Percentiles rank a stretch among this genome's conserved stretches.
Conservation (phyloP, 2,888 invertebrate genomes). For the Ptychoptera albimana region DNA sequence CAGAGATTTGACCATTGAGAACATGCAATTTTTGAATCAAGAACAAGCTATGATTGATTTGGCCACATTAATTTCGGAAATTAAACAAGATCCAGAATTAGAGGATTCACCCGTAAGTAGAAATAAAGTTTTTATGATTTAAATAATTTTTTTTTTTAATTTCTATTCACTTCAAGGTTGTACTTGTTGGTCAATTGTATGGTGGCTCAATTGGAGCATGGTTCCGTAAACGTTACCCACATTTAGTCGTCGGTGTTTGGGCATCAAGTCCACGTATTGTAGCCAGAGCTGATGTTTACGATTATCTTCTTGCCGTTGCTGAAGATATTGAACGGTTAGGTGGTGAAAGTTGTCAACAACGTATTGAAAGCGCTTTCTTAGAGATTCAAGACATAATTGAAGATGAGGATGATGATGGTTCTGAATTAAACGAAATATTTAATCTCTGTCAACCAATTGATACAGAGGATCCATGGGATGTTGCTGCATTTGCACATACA, state of each 20-base stretch:
- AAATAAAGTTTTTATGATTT: neutral
- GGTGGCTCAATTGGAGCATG: conserved; percentile 51
- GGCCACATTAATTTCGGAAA: conserved; percentile 40
- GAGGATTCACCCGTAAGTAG: conserved; percentile 23
- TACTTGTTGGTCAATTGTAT: conserved; percentile 49
- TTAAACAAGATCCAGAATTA: conserved; percentile 27
- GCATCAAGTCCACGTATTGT: conserved; percentile 49
- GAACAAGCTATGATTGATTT: conserved; percentile 51
- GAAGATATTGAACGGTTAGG: conserved; percentile 22
- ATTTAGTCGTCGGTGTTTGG: conserved; percentile 39
- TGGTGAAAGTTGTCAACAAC: conserved; percentile 21
- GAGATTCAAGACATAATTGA: conserved; percentile 20
- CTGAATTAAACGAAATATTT: conserved; percentile 17
- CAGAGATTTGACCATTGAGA: conserved; percentile 39
- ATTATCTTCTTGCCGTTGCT: conserved; percentile 19
- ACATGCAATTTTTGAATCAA: conserved; percentile 42
- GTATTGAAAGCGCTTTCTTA: conserved; percentile 21
- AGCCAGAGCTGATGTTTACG: conserved; percentile 42
- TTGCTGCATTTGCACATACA: too few species aligned
- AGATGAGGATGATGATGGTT: conserved; percentile 17
- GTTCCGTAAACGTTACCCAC: conserved; percentile 48
- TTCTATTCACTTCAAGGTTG: too few species aligned
- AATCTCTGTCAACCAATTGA: conserved; percentile 24
- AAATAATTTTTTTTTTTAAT: neutral
- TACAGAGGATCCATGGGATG: conserved; percentile 20